Evolutionary conservation across 1,140 invertebrate species (phyloP).

Genomic region (Cecropterus lyciades): DNA sequence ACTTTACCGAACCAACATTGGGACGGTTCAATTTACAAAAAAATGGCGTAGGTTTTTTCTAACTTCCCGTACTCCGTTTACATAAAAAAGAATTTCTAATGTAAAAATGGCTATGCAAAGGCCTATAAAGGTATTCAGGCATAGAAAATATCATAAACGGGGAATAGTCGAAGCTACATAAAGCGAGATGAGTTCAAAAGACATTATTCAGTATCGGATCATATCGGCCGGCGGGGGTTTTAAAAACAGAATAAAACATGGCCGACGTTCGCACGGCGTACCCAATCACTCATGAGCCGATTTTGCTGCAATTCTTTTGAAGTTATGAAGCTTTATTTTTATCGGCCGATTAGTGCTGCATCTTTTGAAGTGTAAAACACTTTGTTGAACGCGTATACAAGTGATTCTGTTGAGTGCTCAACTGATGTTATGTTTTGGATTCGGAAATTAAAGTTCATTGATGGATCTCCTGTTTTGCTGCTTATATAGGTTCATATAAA

Average conservation of each 20-base stretch:
- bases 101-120: constrained; percentile 5
- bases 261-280: constrained; percentile 22
- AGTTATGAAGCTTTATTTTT: constrained; percentile 33
- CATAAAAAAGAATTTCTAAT: not conserved
- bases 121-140: constrained; percentile 25
- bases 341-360: constrained; percentile 23
- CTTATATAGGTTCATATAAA: too few relatives aligned
- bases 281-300: constrained; percentile 40
- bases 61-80: not conserved
- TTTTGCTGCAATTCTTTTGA: constrained; percentile 36
- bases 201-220: constrained; percentile 65
- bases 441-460: constrained; percentile 1
- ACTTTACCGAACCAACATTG: too few relatives aligned
- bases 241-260: constrained; percentile 53
- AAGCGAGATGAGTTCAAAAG: constrained; percentile 54
- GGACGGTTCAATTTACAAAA: too few relatives aligned
- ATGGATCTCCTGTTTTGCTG: too few relatives aligned
- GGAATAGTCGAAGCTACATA: constrained; percentile 55
- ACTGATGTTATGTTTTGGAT: constrained; percentile 9
- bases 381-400: constrained; percentile 23
- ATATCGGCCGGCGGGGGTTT: constrained; percentile 52
- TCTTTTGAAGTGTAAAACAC: constrained; percentile 17
- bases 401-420: constrained; percentile 8
- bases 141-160: constrained; percentile 62
- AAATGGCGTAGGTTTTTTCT: too few relatives aligned